A percentile compares a stretch with the other conserved stretches of the same genome.
phyloP scores from a whole-genome alignment of 1,140 invertebrate genomes.

The Gryllus bimaculatus region DNA sequence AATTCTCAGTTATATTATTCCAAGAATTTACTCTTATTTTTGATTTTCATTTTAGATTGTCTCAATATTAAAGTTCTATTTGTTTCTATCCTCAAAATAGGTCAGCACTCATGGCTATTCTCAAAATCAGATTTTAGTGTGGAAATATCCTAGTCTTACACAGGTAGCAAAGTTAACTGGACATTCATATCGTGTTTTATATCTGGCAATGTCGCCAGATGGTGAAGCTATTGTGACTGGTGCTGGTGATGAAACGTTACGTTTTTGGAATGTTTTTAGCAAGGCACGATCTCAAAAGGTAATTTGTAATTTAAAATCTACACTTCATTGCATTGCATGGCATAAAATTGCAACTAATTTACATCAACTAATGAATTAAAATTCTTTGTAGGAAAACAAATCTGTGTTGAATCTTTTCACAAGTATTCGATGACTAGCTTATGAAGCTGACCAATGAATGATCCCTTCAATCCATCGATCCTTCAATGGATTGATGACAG shows the following conservation, averaged over 20 bases:
- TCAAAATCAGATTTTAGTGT: conserved; percentile 98
- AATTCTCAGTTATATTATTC: not conserved
- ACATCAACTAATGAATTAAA: not conserved
- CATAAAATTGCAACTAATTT: not conserved
- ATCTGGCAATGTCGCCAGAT: conserved; percentile 96
- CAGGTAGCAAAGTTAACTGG: conserved; percentile 97
- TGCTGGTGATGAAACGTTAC: conserved; percentile 95
- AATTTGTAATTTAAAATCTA: conserved; percentile 27
- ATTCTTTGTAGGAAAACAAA: conserved; percentile 69
- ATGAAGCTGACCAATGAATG: not conserved
- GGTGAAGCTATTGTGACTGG: conserved; percentile 99
- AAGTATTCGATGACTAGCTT: conserved; percentile 55
- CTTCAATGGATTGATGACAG: too few relatives aligned
- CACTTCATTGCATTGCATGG: conserved; percentile 40
- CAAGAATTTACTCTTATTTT: not conserved
- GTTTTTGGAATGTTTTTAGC: conserved; percentile 99
- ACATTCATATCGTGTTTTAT: conserved; percentile 94
- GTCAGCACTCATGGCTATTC: conserved; percentile 98
- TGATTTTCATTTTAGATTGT: not conserved
- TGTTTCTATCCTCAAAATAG: conserved; percentile 27
- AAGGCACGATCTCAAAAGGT: conserved; percentile 83
- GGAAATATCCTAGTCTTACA: conserved; percentile 97
- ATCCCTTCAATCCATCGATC: too few relatives aligned
- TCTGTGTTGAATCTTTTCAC: conserved; percentile 96
- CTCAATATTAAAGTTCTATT: not conserved